Base-by-base conservation (phyloP, 1,140 invertebrate genomes). In the Bombus balteatus region DNA sequence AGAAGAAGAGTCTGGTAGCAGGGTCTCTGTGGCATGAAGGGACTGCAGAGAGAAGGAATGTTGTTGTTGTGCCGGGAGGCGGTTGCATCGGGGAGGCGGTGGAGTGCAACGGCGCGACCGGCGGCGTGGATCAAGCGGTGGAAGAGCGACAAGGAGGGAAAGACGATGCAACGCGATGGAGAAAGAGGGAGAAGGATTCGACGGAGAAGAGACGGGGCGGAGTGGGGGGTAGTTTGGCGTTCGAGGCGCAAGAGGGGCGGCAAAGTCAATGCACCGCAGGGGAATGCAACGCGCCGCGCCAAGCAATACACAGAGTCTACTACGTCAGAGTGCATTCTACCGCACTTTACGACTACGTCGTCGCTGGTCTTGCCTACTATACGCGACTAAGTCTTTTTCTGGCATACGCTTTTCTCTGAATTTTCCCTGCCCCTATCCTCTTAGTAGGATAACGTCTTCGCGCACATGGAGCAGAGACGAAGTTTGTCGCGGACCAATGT, bases 191-290 rank as follows among this genome's bases (percentile, higher is more conserved):
- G 37, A 71, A 34, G 28, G 70, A 12, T 53, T 53, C 47, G 39
- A 28, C 68, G 41, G 15, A 13, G 41, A 74, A 43, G 13, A 75
- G 66, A 57, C 2, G 71, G 81, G 70, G 47, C 43, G 75, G 65
- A 83, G 72, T 71, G 86, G 79, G 87, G 75, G 59, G 59, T 39
- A 77, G 75, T 75, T 70, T 57, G 87, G 59, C 62, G 86, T 81
- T 59, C 68, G 76, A 72, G 83, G 77, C 76, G 82, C 81, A 87
- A 86, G 90, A 91, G 92, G 89, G 91, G 90, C 89, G 87, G 87
- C 87, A 89, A 92, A 95, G 94, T 94, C 93, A 94, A 94, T 94
- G 94, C 92, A 94, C 94, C 92, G 90, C 92, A 89, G 91, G 93
- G 91, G 94, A 94, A 94, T 94, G 94, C 94, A 94, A 93, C 89